Evolutionary conservation across 92 coral and sea anemone species (phyloP), one percentile per base, ranked within the genome.

Genomic region (Virgularia gustaviana): DNA sequence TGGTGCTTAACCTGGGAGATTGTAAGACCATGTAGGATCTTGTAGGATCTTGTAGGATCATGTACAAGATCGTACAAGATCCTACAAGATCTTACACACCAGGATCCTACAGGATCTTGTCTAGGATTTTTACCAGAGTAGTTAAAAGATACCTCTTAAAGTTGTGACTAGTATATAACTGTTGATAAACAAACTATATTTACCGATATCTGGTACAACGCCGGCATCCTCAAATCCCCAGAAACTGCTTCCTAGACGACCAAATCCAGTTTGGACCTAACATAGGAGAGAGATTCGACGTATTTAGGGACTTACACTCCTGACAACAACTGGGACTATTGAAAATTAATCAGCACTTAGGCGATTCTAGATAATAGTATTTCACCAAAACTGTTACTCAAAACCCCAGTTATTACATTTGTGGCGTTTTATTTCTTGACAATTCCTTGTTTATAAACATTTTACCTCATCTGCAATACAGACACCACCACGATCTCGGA

Each of bases 381-480:
- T 33, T 22, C 19, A 36, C 11, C 6, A 12, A 58, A 22, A 70
- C 16, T 32, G 51, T 63, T 23, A 7, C 31, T 3, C n/a, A n/a
- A 11, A 11, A 11, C 11, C 49, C n/a, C 12, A 43, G 12, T 43
- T 11, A 43, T n/a, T 43, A 11, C 49, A n/a, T 43, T n/a, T 43
- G n/a, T n/a, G n/a, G n/a, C n/a, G n/a, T n/a, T n/a, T n/a, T n/a
- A n/a, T n/a, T n/a, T n/a, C 11, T 2, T 37, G 5, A 0, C 39
- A 16, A 18, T 28, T 8, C 23, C 8, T 59, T 20, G n/a, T 1
- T 33, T 6, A 16, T 3, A 58, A 4, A 33, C 31, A 28, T 49
- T 80, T 38, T 47, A 92, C 98, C 98, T 92, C 98, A 79, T 92
- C 98, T 27, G 98, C 85, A 43, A 92, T 85, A 37, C 98, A 92